phyloP scores from a whole-genome alignment of 2,797 vertebrate species.

The Xiphophorus birchmanni region DNA sequence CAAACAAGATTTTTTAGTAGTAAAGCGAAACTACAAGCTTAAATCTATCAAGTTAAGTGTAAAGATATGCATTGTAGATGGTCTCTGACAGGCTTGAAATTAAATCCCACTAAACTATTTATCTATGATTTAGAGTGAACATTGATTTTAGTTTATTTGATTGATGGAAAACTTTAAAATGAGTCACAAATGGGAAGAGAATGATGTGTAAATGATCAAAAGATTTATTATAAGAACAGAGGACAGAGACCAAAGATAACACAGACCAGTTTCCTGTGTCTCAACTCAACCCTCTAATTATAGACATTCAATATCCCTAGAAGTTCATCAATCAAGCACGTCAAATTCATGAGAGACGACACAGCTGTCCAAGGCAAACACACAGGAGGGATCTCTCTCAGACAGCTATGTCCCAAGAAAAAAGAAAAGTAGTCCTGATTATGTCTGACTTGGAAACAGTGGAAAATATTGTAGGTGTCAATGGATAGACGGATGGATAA shows the following conservation, averaged over 20 bases:
- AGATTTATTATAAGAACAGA: slow-evolving; percentile 17
- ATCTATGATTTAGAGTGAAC: background rate
- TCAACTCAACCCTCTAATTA: slow-evolving; percentile 67
- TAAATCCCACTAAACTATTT: background rate
- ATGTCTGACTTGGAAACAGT: slow-evolving; percentile 1
- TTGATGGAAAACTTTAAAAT: slow-evolving; percentile 4
- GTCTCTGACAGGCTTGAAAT: background rate
- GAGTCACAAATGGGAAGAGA: slow-evolving; percentile 14
- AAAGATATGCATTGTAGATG: background rate
- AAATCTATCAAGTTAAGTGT: background rate
- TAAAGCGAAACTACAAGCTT: background rate
- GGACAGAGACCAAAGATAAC: slow-evolving; percentile 59
- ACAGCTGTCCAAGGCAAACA: slow-evolving; percentile 66
- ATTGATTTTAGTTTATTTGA: slow-evolving; percentile 9
- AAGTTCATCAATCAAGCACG: slow-evolving; percentile 73
- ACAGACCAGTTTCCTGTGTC: slow-evolving; percentile 57
- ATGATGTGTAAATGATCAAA: slow-evolving; percentile 30
- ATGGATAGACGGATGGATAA: too few species aligned
- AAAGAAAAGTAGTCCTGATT: slow-evolving; percentile 34
- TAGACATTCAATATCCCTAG: slow-evolving; percentile 60
- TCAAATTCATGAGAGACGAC: slow-evolving; percentile 32
- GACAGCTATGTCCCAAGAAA: slow-evolving; percentile 1
- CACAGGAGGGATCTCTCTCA: slow-evolving; percentile 36
- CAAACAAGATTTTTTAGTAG: background rate
- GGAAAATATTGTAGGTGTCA: slow-evolving; percentile 4